These are phyloP conservation scores for Eptatretus burgeri DNA, from an alignment of 2,113 vertebrate genomes.

Conservation along the genomic window DNA sequence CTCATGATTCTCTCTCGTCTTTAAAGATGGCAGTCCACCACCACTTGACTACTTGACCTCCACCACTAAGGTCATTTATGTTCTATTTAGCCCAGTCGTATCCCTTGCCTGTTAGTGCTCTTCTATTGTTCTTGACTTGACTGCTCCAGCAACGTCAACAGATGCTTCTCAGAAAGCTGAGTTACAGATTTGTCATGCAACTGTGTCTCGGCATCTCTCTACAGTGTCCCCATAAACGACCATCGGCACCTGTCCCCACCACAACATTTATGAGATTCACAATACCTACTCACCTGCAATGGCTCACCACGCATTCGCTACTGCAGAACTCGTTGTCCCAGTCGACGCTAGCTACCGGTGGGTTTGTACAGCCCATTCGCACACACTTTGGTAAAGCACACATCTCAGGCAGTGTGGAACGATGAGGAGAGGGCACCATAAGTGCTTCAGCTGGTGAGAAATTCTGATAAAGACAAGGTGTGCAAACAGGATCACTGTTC, in stretches of 20 bases:
- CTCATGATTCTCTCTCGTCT: too few relatives aligned
- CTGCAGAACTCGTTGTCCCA: constrained; percentile 72
- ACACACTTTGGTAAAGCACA: constrained; percentile 22
- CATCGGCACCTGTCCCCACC: background rate
- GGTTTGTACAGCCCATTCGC: constrained; percentile 43
- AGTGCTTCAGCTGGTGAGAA: too few relatives aligned
- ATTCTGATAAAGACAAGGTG: too few relatives aligned
- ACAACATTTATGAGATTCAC: too few relatives aligned
- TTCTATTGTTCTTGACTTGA: background rate
- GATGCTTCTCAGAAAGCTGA: background rate
- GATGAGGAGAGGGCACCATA: too few relatives aligned
- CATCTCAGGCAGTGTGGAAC: too few relatives aligned
- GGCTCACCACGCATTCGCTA: constrained; percentile 56
- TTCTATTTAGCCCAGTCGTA: too few relatives aligned
- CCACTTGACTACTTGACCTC: too few relatives aligned
- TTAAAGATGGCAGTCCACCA: too few relatives aligned
- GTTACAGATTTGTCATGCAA: background rate
- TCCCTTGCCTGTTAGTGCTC: background rate
- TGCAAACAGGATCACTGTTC: too few relatives aligned
- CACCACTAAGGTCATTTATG: too few relatives aligned
- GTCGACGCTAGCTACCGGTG: constrained; percentile 38
- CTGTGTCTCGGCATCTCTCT: background rate
- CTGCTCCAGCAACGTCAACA: background rate
- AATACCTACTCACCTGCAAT: constrained; percentile 33
- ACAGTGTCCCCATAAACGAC: background rate